These are phyloP conservation scores for Eristalis tenax DNA, from an alignment of 2,888 invertebrate genomes.

Conservation along the genomic window DNA sequence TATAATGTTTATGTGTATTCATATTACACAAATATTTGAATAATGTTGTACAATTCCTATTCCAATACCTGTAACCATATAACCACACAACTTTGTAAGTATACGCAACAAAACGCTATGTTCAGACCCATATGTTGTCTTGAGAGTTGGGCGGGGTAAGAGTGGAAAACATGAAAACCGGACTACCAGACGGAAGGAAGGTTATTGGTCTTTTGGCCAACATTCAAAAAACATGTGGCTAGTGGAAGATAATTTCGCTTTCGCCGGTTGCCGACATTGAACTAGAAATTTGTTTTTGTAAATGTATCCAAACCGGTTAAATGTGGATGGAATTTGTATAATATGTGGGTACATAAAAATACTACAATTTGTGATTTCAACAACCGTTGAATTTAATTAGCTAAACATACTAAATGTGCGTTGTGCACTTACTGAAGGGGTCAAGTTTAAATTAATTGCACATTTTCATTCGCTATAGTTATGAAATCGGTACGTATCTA, in stretches of 20 bases:
- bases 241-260: slow-evolving; percentile 53
- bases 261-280: slow-evolving; percentile 66
- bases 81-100: slow-evolving; percentile 4
- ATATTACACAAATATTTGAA: background rate
- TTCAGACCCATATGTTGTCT: background rate
- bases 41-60: slow-evolving; percentile 25
- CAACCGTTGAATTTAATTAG: slow-evolving; percentile 9
- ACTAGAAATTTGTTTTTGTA: slow-evolving; percentile 51
- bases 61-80: slow-evolving; percentile 13
- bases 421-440: background rate
- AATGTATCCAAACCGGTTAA: slow-evolving; percentile 39
- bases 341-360: background rate
- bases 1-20: background rate
- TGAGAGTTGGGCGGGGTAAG: background rate
- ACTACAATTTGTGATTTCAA: slow-evolving; percentile 25
- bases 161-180: slow-evolving; percentile 35
- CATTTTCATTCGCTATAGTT: slow-evolving; percentile 3
- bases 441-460: slow-evolving; percentile 32
- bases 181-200: slow-evolving; percentile 54
- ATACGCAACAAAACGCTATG: slow-evolving; percentile 26
- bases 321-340: slow-evolving; percentile 6
- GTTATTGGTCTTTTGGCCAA: slow-evolving; percentile 70
- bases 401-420: slow-evolving; percentile 2
- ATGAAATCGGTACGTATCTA: slow-evolving; percentile 39
- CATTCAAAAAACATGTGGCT: slow-evolving; percentile 45